Evolutionary conservation across 2,888 invertebrate species (phyloP).

Genomic region (Watsonalla binaria): DNA sequence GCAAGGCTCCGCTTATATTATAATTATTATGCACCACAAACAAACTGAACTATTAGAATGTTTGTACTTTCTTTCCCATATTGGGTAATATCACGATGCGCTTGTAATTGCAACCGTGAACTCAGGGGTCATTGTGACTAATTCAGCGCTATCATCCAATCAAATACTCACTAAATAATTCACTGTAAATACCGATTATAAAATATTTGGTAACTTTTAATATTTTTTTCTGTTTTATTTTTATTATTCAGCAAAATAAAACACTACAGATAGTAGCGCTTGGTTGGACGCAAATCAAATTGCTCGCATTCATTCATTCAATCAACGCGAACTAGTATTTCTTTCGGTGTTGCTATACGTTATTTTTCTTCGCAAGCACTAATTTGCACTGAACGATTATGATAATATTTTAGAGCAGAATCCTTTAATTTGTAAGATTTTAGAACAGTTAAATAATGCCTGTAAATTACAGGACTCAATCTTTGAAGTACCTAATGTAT

Average conservation of each 20-base stretch:
- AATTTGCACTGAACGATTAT: too few relatives aligned
- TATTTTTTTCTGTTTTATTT: constrained; percentile 25
- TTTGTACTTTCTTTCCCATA: constrained; percentile 56
- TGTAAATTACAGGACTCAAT: too few relatives aligned
- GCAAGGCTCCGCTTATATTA: neutral
- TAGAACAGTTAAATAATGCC: too few relatives aligned
- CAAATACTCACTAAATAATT: constrained; percentile 14
- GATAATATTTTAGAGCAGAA: too few relatives aligned
- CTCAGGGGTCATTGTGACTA: constrained; percentile 55
- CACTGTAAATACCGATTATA: constrained; percentile 22
- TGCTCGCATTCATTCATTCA: too few relatives aligned
- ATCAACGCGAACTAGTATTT: too few relatives aligned
- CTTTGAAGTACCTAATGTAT: too few relatives aligned
- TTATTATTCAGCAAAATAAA: constrained; percentile 36
- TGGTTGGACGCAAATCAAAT: constrained; percentile 57
- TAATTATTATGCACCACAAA: constrained; percentile 14
- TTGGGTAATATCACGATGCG: constrained; percentile 62
- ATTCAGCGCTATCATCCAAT: constrained; percentile 29
- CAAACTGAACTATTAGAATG: constrained; percentile 34
- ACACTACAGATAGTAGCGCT: constrained; percentile 15
- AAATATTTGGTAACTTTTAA: constrained; percentile 7
- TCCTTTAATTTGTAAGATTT: too few relatives aligned
- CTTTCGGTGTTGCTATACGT: too few relatives aligned
- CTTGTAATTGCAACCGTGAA: constrained; percentile 62
- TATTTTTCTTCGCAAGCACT: too few relatives aligned